Percentiles rank a stretch among this genome's conserved stretches.
These are phyloP conservation scores for Xerus inauris DNA, from an alignment of 2,113 vertebrate species.

Conservation along the genomic window DNA sequence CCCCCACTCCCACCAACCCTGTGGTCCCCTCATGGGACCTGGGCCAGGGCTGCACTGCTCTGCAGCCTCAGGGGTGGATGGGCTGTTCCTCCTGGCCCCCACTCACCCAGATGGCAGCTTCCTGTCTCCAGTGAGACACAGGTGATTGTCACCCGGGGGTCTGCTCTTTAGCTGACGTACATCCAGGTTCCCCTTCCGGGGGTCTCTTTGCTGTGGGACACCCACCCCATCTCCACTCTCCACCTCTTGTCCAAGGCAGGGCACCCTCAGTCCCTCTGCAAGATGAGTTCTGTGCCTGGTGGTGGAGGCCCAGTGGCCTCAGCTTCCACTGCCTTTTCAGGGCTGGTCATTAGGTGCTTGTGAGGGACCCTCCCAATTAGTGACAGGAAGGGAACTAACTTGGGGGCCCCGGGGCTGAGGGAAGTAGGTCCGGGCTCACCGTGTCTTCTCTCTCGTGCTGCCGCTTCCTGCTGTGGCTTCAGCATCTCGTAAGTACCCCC, in stretches of 20 bases:
- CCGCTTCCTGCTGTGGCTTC: conserved; percentile 53
- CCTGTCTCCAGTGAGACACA: accelerated
- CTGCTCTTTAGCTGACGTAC: background rate
- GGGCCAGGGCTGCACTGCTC: background rate
- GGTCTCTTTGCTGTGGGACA: background rate
- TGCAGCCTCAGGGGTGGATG: background rate
- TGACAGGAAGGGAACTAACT: background rate
- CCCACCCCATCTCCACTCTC: background rate
- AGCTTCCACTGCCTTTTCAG: background rate
- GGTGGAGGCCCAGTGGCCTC: background rate
- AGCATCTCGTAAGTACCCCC: conserved; percentile 94
- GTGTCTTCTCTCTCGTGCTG: conserved; percentile 64
- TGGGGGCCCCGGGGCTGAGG: background rate
- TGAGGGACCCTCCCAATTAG: background rate
- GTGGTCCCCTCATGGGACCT: background rate
- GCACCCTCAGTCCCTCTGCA: background rate
- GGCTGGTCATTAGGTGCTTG: background rate
- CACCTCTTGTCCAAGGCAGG: background rate
- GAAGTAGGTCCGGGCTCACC: background rate
- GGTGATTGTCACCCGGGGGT: background rate
- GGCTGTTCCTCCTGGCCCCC: background rate
- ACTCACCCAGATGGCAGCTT: background rate
- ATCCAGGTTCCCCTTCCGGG: background rate
- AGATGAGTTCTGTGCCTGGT: background rate
- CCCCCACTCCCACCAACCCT: background rate